Base-by-base conservation (phyloP, 2,113 vertebrate species). In the Cyprinus carpio region DNA sequence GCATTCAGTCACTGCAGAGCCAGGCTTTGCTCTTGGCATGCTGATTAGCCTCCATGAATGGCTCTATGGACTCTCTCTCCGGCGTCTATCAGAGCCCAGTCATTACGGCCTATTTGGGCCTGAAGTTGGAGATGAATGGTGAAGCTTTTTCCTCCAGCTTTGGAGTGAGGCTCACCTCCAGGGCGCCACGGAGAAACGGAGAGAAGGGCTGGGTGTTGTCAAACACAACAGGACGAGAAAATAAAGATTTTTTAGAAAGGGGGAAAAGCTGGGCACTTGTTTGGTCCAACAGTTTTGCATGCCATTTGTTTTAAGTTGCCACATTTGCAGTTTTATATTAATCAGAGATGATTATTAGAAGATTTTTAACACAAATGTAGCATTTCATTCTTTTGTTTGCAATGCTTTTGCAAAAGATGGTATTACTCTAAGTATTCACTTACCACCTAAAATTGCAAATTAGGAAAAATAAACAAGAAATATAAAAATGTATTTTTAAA, bases 1-100 rank as follows among this genome's bases (percentile, higher is more conserved):
- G 95, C 92, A 96, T 96, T 96, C 94, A 95, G 92, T 94, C 91
- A 93, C 92, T 94, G 93, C 92, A 94, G 94, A 94, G 93, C 91
- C 92, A 91, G 89, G 83, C 92, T 94, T 94, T 95, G 94, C 94
- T 90, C 91, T 87, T 90, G 94, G 95, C 93, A 96, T 96, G 94
- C 93, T 95, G 93, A 96, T 96, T 94, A 95, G 94, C 89, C 92
- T 69, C 90, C 92, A 94, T 96, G 94, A 96, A 96, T 95, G 91
- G 93, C 89, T 90, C 92, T 91, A 94, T 96, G 95, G 93, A 94
- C 92, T 95, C 84, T 90, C 90, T 89, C 91, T 94, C 90, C 92
- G 90, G 78, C 92, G 89, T 93, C 93, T 93, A 93, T 92, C 91
- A 92, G 92, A 91, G 92, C 89, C 88, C 91, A 89, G 91, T 92